Evolutionary conservation across 2,113 vertebrate genomes (phyloP), one percentile per base, ranked within the genome.

Genomic region (Paedocypris sp.): DNA sequence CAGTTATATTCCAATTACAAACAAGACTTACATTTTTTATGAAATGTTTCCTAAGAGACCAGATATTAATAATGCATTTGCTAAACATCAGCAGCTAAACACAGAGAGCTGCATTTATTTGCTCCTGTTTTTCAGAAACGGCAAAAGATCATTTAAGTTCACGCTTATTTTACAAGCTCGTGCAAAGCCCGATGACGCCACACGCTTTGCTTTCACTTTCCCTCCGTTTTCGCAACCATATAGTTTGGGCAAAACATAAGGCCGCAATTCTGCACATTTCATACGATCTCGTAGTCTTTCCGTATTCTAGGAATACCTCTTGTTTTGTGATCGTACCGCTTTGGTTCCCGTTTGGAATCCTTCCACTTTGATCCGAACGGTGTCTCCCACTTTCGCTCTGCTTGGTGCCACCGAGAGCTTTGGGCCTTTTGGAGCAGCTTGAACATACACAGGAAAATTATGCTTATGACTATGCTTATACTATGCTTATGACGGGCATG

Each of bases 341-440:
- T 23, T 74, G 1, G 33, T 39, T 45, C 70, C 49, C 33, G 92
- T 87, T 89, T 95, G 89, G 75, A 96, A 94, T 5, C 90, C 91
- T 5, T 91, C 89, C 52, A 95, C 87, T 12, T 80, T 65, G 57
- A 97, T 92, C 60, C 87, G 77, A 19, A 96, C 91, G 0, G 91
- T 96, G 78, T 96, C 92, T 50, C 92, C 93, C 0, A 95, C 93
- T 0, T 77, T 87, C 9, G 89, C 91, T 78, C 83, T 87, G 1
- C 76, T 83, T 1, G 93, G 92, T 0, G 70, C 90, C 87, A 92
- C 86, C 0, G 70, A 63, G 61, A 95, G 90, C 78, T 87, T 89
- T 0, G 91, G 93, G n/a, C 91, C 92, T 64, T 87, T 90, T 31
- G 93, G 93, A 66, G 93, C 89, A 32, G 89, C 93, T 97, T 57